Conservation (phyloP, 2,888 invertebrate genomes). For the Coecobrya sp. region DNA sequence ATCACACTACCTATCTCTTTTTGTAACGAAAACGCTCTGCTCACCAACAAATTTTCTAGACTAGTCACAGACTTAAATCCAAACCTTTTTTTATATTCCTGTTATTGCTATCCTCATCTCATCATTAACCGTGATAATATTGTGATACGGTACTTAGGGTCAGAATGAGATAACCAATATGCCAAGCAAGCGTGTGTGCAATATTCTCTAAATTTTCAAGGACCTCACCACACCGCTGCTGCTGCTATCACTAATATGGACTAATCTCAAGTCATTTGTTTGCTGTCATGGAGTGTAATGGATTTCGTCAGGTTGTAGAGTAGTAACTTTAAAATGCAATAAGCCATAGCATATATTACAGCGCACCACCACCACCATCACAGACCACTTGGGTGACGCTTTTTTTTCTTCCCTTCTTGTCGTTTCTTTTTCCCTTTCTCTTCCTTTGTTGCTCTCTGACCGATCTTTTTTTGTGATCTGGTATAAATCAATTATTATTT, state of each 20-base stretch:
- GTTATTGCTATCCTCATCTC: conserved; percentile 7
- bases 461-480: conserved; percentile 66
- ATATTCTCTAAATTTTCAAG: not conserved
- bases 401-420: not conserved
- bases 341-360: no score
- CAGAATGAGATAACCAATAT: not conserved
- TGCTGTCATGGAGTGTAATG: conserved; percentile 80
- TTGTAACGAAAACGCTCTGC: not conserved
- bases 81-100: not conserved
- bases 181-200: not conserved
- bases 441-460: conserved; percentile 48
- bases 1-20: not conserved
- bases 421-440: conserved; percentile 25
- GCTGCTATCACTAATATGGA: conserved; percentile 40
- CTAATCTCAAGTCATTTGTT: conserved; percentile 79
- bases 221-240: conserved; percentile 42
- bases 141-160: not conserved
- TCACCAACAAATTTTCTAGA: no score
- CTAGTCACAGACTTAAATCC: not conserved
- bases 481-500: conserved; percentile 80
- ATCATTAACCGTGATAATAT: conserved; percentile 14
- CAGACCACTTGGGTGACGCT: conserved; percentile 73
- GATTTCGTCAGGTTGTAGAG: conserved; percentile 75
- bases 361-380: conserved; percentile 43
- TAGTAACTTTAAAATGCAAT: conserved; percentile 37